A percentile compares a stretch with the other conserved stretches of the same genome.
phyloP scores from a whole-genome alignment of 2,888 invertebrate genomes.

The Pycnomerus fuliginosus region DNA sequence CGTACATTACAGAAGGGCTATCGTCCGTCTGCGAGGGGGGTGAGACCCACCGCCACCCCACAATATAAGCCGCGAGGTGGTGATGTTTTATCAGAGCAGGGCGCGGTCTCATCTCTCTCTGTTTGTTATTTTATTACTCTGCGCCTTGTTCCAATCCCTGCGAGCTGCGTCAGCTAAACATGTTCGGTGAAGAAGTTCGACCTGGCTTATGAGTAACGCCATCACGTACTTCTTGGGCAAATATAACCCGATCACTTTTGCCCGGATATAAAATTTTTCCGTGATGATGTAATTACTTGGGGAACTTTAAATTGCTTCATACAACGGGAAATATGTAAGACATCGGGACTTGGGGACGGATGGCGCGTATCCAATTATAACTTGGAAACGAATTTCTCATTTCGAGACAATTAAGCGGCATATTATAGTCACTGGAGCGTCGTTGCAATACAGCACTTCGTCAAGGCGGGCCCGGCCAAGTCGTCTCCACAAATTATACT shows the following conservation, averaged over 20 bases:
- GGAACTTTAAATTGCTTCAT: too few relatives aligned
- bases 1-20: conserved; percentile 18
- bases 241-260: too few relatives aligned
- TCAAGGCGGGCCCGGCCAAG: conserved; percentile 37
- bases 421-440: conserved; percentile 56
- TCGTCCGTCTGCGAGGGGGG: neutral
- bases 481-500: conserved; percentile 58
- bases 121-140: conserved; percentile 46
- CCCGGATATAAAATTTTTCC: too few relatives aligned
- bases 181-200: conserved; percentile 23
- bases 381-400: conserved; percentile 60
- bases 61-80: conserved; percentile 31
- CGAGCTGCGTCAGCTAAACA: conserved; percentile 39
- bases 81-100: conserved; percentile 38
- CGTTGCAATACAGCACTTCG: conserved; percentile 49
- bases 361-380: conserved; percentile 58
- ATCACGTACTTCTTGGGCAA: conserved; percentile 28
- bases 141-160: conserved; percentile 42
- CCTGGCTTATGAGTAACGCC: conserved; percentile 33
- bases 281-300: too few relatives aligned
- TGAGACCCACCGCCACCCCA: conserved; percentile 12
- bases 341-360: conserved; percentile 35
- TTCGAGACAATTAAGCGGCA: conserved; percentile 59
- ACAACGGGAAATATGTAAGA: conserved; percentile 27
- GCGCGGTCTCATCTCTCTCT: conserved; percentile 43